Base-by-base conservation (phyloP, 2,113 vertebrate species). In the Brevimyrus niger region DNA sequence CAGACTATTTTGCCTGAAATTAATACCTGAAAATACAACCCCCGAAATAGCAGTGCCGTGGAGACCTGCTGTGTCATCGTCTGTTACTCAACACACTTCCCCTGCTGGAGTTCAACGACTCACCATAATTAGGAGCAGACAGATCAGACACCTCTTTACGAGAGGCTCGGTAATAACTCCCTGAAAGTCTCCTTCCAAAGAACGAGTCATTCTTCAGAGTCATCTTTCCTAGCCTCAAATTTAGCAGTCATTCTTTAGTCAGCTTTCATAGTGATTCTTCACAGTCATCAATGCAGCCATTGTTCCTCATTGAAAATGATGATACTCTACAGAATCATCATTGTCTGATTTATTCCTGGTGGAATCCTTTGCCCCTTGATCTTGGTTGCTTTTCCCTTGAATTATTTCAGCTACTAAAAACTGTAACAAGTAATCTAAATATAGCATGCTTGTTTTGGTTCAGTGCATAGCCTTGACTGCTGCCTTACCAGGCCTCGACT, bases 181-280 rank as follows among this genome's bases (percentile, higher is more conserved):
- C 38, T 46, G 38, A 84, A 84, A 84, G 38, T 46, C 35, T 13
- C 82, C 82, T 47, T 84, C 82, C 82, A 21, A 47, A 84, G 42
- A 84, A 47, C 38, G 10, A 83, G 44, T n/a, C 80, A 47, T 46
- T 83, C 42, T 83, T 83, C 44, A 46, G 42, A 84, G 38, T 23
- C 82, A n/a, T 46, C 82, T 84, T 84, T 84, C 82, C 82, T 42
- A n/a, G 44, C 73, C 73, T 80, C 73, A 85, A 13, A 85, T 85
- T 85, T 47, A 86, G 48, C 38, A 50, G 85, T 86, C 85, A 51
- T 31, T 51, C 47, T 86, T 86, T 51, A 47, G 42, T 84, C 85
- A 51, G 11, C 47, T 86, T 50, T 53, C 85, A 84, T 11, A 46
- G 44, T 53, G n/a, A 31, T 51, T 86, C 46, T 46, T 31, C 44